Evolutionary conservation across 2,888 invertebrate genomes (phyloP), one percentile per base, ranked within the genome.

Genomic region (Beris chalybata): DNA sequence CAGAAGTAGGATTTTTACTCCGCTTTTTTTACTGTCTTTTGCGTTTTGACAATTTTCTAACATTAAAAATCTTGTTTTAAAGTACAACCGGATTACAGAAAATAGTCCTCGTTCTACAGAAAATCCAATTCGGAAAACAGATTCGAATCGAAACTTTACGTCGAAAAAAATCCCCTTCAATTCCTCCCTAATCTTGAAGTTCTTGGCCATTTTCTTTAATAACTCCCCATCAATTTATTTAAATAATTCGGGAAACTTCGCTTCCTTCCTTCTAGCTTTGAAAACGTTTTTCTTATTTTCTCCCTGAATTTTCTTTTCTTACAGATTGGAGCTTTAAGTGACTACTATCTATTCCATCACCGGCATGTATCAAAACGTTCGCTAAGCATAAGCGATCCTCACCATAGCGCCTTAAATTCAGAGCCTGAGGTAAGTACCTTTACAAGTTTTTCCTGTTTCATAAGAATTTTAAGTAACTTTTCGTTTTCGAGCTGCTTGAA

Each of bases 251-350:
- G 4, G 44, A 12, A n/a, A 44, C 44, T 44, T 44, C n/a, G 44
- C 44, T 9, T 9, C n/a, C 44, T 4, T 44, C 44, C 4, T 9
- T 9, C 44, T 44, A 12, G 44, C 44, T n/a, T 12, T 9, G n/a
- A 9, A 44, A 44, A 44, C 44, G 38, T 3, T 38, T 38, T 38
- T 38, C 38, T 38, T 38, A 38, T 38, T 38, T 38, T 38, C 38
- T 9, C 38, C 9, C 38, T 1, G 38, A 5, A 22, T 22, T 12
- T 50, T 73, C 74, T 76, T 77, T 82, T 84, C 76, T 90, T 90
- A 68, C 88, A 97, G 96, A 93, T 97, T 78, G 95, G 95, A 71
- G 87, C 92, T 69, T 83, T 97, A 77, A 89, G 90, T 76, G 88
- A 89, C 74, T 95, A 89, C 82, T 97, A 91, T 79, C 84, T 95